Evolutionary conservation across 2,797 vertebrate genomes (phyloP), one percentile per base, ranked within the genome.

Genomic region (Hozukius guyotensis): DNA sequence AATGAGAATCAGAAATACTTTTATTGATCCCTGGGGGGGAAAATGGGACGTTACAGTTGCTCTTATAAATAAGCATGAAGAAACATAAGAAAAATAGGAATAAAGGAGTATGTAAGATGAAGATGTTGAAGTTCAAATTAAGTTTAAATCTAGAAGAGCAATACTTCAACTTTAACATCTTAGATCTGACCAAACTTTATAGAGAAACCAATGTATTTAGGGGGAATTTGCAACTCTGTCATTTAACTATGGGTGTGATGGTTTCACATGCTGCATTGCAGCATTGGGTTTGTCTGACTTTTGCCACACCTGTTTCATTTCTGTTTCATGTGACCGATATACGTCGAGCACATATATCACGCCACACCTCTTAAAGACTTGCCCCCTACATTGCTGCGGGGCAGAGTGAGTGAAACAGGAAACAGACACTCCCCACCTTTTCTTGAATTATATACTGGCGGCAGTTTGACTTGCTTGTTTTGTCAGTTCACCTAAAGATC

Each of bases 251-350:
- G 55, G 20, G 22, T 63, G 63, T 42, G 31, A 29, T 56, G 1
- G 3, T 64, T 65, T 69, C 6, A 76, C 38, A 18, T 69, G 38
- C 22, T 69, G 32, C 68, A 24, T 57, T 24, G 61, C 55, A 53
- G 36, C 24, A 18, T 24, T 60, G 14, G 3, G 22, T 64, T 61
- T 2, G 12, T 29, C 34, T 82, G 38, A 34, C 46, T 34, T 36
- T n/a, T n/a, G 22, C 46, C 29, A 69, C 74, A 72, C 32, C 78
- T 71, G 61, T 75, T 80, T 69, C 34, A 24, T n/a, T 5, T 57
- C 78, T 71, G 61, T 13, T 57, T 72, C 61, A 74, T 75, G 10
- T 46, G 66, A n/a, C 25, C 4, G 16, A 80, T 77, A 18, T 11
- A 34, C 11, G 20, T 55, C 55, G 31, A 13, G 25, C n/a, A 64